phyloP scores from a whole-genome alignment of 64 coral and sea anemone species.

The Montipora sp. region DNA sequence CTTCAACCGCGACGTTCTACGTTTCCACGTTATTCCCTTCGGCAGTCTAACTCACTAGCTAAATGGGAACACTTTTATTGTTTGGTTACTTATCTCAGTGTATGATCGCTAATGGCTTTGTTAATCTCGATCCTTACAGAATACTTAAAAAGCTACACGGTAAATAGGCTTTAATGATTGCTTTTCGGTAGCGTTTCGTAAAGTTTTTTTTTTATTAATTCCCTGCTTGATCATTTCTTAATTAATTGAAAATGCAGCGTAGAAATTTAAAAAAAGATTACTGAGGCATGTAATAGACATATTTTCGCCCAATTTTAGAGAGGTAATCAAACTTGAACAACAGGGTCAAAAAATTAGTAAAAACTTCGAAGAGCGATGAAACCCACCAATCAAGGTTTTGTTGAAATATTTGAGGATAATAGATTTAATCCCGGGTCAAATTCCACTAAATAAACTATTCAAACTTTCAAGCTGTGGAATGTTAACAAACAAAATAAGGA shows the following conservation, averaged over 20 bases:
- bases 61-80: conserved; percentile 15
- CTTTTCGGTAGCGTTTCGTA: too few species aligned
- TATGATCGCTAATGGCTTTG: background rate
- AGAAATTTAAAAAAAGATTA: conserved; percentile 1
- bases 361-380: too few species aligned
- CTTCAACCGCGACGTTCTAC: too few species aligned
- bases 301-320: background rate
- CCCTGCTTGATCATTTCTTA: background rate
- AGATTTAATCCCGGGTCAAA: background rate
- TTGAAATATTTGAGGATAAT: background rate
- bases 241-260: conserved; percentile 17
- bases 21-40: too few species aligned
- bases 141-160: background rate
- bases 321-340: background rate
- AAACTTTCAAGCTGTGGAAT: background rate
- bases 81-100: background rate
- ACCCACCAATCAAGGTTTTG: too few species aligned
- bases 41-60: background rate
- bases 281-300: background rate
- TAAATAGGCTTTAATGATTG: background rate
- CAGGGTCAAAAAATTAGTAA: background rate
- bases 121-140: background rate
- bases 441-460: background rate
- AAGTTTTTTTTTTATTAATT: background rate
- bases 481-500: background rate